These are phyloP conservation scores for Chelonus formosanus DNA, from an alignment of 2,888 invertebrate genomes.

Conservation along the genomic window DNA sequence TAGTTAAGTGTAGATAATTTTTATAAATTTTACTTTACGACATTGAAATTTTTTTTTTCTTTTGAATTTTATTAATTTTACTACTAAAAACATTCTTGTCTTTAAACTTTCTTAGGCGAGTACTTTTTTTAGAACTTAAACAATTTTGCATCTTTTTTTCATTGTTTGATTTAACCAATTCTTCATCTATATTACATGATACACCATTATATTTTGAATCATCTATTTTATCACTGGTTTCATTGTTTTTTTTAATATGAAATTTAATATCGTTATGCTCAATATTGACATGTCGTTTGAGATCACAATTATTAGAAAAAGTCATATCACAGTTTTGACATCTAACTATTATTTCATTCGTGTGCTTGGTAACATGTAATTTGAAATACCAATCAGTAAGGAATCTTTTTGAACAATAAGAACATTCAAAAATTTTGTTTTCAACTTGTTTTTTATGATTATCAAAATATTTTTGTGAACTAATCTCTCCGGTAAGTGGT, in stretches of 20 bases:
- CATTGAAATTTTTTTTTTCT: no score
- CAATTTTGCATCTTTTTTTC: no score
- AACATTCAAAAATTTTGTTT: slow-evolving; percentile 52
- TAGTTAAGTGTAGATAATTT: no score
- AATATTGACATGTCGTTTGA: slow-evolving; percentile 51
- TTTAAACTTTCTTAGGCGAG: no score
- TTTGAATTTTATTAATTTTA: no score
- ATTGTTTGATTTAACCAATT: no score
- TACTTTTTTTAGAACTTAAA: no score
- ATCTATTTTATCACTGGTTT: slow-evolving; percentile 7
- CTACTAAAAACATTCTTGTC: no score
- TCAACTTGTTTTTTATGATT: slow-evolving; percentile 34
- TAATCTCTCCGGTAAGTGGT: no score
- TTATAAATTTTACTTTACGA: no score
- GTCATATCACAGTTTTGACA: slow-evolving; percentile 53
- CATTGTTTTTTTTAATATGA: slow-evolving; percentile 27
- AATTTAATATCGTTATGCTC: slow-evolving; percentile 45
- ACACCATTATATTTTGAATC: no score
- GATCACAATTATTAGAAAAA: slow-evolving; percentile 51
- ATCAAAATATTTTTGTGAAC: slow-evolving; percentile 8
- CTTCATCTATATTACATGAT: no score
- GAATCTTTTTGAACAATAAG: slow-evolving; percentile 55
- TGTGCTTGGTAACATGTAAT: slow-evolving; percentile 56
- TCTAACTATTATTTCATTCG: slow-evolving; percentile 50
- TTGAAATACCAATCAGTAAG: slow-evolving; percentile 60